Evolutionary conservation across 2,888 invertebrate genomes (phyloP), one percentile per base, ranked within the genome.

Genomic region (Charanyca ferruginea): DNA sequence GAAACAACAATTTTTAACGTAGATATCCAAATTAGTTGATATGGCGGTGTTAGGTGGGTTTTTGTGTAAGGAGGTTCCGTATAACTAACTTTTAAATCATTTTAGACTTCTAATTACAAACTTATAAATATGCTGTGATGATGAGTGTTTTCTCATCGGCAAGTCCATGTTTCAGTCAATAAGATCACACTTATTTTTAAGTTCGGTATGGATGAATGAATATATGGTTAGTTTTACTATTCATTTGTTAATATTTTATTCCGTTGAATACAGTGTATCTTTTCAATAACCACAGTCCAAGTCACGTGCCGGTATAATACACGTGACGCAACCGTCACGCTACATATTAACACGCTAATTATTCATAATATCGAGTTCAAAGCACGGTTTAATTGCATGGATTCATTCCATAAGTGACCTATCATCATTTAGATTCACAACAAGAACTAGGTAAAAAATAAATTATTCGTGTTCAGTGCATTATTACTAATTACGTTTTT

Each of bases 1-100:
- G 89, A 89, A 87, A 87, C 81, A 83, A 86, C 85, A 84, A 79
- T 87, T 88, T 87, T 88, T 84, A 83, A 87, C 83, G 77, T 71
- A 73, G 51, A 47, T 55, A 85, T 76, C 73, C 61, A 81, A 85
- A 81, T 86, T 83, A 82, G 77, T 80, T 61, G 62, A 59, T 77
- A 65, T 35, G 45, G 60, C 41, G 45, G 60, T 57, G 71, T 58
- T 65, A 60, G 69, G 51, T 73, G 47, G 20, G 52, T 23, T 45
- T 23, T 67, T 53, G 3, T 44, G 20, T 2, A 23, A 44, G 42
- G 23, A 54, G 68, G 79, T 81, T 79, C 78, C 51, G 77, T 65
- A 69, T 59, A n/a, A 51, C 28, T 38, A 9, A 38, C 9, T 38
- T 16, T 16, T 38, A 9, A 3, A 38, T 16, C 16, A 8, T 38